phyloP scores from a whole-genome alignment of 2,888 invertebrate species.

The Microctonus aethiopoides region DNA sequence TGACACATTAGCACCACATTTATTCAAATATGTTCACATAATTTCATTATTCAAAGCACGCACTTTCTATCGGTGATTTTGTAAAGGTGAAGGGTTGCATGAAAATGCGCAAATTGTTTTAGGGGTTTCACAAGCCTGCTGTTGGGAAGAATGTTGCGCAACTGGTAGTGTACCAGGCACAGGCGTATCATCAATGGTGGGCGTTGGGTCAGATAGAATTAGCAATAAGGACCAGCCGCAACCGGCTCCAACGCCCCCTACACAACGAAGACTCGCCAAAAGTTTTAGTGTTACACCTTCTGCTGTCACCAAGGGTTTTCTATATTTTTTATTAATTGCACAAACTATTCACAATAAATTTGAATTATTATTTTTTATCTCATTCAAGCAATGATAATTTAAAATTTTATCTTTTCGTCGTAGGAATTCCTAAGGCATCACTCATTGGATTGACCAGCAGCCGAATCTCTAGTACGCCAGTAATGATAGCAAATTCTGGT shows the following conservation, averaged over 20 bases:
- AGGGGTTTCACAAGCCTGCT: slow-evolving; percentile 66
- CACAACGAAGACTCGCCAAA: slow-evolving; percentile 89
- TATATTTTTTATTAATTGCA: slow-evolving; percentile 22
- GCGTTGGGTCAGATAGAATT: slow-evolving; percentile 58
- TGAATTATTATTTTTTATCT: background rate
- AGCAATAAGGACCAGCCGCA: slow-evolving; percentile 67
- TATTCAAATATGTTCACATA: background rate
- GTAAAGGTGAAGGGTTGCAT: slow-evolving; percentile 49
- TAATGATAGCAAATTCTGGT: slow-evolving; percentile 78
- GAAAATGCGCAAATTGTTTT: slow-evolving; percentile 51
- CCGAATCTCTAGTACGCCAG: slow-evolving; percentile 75
- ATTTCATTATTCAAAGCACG: slow-evolving; percentile 1
- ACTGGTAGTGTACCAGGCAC: slow-evolving; percentile 55
- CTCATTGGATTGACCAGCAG: slow-evolving; percentile 83
- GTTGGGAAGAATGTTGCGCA: slow-evolving; percentile 66
- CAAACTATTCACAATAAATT: background rate
- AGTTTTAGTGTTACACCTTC: slow-evolving; percentile 90
- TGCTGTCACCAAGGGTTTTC: slow-evolving; percentile 72
- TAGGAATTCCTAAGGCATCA: slow-evolving; percentile 84
- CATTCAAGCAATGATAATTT: background rate
- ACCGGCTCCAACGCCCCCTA: slow-evolving; percentile 83
- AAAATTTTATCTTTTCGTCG: background rate
- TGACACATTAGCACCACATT: background rate
- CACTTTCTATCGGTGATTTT: background rate
- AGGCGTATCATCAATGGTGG: slow-evolving; percentile 53